Evolutionary conservation across 2,113 vertebrate genomes (phyloP).

Genomic region (Pogona vitticeps): DNA sequence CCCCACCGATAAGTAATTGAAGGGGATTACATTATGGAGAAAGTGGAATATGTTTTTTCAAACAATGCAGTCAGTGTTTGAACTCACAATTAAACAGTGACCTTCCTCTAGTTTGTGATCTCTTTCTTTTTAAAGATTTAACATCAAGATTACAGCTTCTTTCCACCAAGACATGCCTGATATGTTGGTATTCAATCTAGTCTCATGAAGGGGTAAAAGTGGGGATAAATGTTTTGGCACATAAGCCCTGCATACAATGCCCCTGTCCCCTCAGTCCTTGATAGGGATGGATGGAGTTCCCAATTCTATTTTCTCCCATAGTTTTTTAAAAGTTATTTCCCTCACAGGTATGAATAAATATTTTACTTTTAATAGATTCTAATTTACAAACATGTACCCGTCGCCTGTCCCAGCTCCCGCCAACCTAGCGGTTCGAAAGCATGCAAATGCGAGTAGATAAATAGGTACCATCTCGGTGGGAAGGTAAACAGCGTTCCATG

Average conservation of each 20-base stretch:
- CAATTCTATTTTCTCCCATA: background rate
- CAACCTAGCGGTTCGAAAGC: too few relatives aligned
- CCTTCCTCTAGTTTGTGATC: constrained; percentile 24
- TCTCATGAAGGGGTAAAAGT: background rate
- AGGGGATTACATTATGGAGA: background rate
- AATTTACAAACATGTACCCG: too few relatives aligned
- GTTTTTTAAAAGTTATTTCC: background rate
- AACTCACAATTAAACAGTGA: constrained; percentile 7
- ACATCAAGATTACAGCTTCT: constrained; percentile 30
- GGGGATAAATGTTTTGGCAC: background rate
- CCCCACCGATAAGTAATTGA: background rate
- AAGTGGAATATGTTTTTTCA: constrained; percentile 21
- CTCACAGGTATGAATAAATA: too few relatives aligned
- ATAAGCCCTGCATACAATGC: background rate
- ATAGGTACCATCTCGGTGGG: too few relatives aligned
- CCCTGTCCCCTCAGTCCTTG: background rate
- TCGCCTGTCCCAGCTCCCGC: too few relatives aligned
- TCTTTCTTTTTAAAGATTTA: constrained; percentile 32
- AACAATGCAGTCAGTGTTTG: constrained; percentile 25
- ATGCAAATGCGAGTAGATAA: too few relatives aligned
- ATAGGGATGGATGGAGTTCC: background rate
- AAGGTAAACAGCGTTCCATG: too few relatives aligned
- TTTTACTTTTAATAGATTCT: too few relatives aligned
- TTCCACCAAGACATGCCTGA: background rate
- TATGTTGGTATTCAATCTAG: background rate